These are phyloP conservation scores for Plectus sambesii DNA, from an alignment of 1,140 invertebrate species.

Conservation along the genomic window DNA sequence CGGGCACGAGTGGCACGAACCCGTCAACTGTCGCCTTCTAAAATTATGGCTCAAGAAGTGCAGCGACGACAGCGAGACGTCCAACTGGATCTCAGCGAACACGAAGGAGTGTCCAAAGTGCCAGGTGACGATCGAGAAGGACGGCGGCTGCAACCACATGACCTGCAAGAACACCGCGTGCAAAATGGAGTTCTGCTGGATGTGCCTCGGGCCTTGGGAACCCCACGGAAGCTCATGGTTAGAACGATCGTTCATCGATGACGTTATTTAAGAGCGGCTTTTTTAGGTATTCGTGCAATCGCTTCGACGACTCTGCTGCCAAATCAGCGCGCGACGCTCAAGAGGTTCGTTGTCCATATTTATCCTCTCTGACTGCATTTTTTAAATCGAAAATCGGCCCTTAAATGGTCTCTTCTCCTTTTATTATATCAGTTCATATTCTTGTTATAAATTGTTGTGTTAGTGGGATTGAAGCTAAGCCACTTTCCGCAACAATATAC, in stretches of 20 bases:
- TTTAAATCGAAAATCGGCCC: no score
- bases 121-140: slow-evolving; percentile 69
- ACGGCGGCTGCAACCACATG: slow-evolving; percentile 99
- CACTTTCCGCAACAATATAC: no score
- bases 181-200: slow-evolving; percentile 97
- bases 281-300: slow-evolving; percentile 96
- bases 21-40: slow-evolving; percentile 81
- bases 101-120: slow-evolving; percentile 59
- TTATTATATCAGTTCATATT: no score
- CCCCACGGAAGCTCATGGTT: slow-evolving; percentile 90
- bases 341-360: slow-evolving; percentile 53
- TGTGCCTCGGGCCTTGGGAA: slow-evolving; percentile 95
- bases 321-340: slow-evolving; percentile 88
- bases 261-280: no score
- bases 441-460: no score
- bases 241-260: neutral
- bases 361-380: no score
- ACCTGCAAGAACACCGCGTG: slow-evolving; percentile 97
- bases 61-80: slow-evolving; percentile 97
- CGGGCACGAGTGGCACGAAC: slow-evolving; percentile 97
- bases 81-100: slow-evolving; percentile 98
- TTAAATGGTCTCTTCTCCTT: no score
- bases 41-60: slow-evolving; percentile 98
- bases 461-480: no score
- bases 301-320: slow-evolving; percentile 91